Conservation (phyloP, 2,797 vertebrate genomes). For the Rhinichthys osculus region DNA sequence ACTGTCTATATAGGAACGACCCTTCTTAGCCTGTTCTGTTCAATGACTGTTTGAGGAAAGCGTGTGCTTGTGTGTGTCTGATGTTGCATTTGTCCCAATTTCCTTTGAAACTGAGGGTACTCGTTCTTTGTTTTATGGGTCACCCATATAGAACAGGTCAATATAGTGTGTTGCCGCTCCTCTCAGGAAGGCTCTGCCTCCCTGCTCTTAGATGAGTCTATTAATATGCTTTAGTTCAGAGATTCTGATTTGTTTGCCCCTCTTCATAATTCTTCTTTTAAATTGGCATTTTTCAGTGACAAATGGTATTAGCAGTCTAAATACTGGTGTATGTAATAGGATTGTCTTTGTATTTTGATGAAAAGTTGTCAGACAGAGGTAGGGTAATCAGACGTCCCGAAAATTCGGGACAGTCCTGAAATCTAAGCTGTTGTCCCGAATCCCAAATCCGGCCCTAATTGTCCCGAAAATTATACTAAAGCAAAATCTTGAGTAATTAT, state of each 20-base stretch:
- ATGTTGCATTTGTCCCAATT: constrained; percentile 54
- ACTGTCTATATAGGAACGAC: constrained; percentile 69
- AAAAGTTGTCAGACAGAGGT: background rate
- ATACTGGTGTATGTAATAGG: background rate
- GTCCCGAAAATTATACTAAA: too few species aligned
- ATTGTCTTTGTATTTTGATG: background rate
- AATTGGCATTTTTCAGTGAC: background rate
- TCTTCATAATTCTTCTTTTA: background rate
- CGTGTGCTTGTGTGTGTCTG: constrained; percentile 7
- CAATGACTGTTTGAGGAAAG: constrained; percentile 22
- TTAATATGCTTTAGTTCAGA: constrained; percentile 45
- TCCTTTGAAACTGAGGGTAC: constrained; percentile 60
- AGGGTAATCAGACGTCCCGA: too few species aligned
- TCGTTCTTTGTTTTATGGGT: constrained; percentile 75
- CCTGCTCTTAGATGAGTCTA: constrained; percentile 32
- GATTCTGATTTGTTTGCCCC: constrained; percentile 17
- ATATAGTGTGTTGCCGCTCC: constrained; percentile 35
- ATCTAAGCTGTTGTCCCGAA: too few species aligned
- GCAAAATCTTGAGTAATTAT: too few species aligned
- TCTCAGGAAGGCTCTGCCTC: constrained; percentile 30
- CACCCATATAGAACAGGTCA: constrained; percentile 72
- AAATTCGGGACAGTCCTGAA: too few species aligned
- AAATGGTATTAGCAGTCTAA: background rate
- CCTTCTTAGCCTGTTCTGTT: background rate
- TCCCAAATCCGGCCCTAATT: too few species aligned